These are phyloP conservation scores for Osedax fenrisi DNA, from an alignment of 2,888 invertebrate species.

Conservation along the genomic window DNA sequence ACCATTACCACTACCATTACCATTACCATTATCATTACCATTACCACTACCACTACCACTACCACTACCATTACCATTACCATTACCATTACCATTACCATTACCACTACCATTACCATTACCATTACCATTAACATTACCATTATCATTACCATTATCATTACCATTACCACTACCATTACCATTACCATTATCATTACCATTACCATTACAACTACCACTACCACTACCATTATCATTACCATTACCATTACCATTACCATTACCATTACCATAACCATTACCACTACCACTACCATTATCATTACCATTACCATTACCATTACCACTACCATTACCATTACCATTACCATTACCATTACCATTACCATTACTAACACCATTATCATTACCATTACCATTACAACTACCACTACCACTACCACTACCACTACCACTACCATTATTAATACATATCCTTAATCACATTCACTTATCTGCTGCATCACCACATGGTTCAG, in stretches of 20 bases:
- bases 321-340: neutral
- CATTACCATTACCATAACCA: too few species aligned
- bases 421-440: neutral
- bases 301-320: neutral
- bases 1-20: neutral
- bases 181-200: neutral
- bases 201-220: too few species aligned
- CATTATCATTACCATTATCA: conserved; percentile 23
- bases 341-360: neutral
- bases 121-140: too few species aligned
- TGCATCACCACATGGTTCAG: too few species aligned
- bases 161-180: neutral
- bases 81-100: conserved; percentile 18
- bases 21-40: neutral
- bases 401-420: neutral
- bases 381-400: neutral
- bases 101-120: conserved; percentile 23
- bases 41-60: conserved; percentile 21
- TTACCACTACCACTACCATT: too few species aligned
- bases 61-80: conserved; percentile 23
- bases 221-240: too few species aligned
- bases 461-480: too few species aligned
- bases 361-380: neutral
- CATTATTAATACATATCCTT: too few species aligned
- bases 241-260: too few species aligned